Evolutionary conservation across 2,797 vertebrate species (phyloP), one percentile per base, ranked within the genome.

Genomic region (Champsocephalus gunnari): DNA sequence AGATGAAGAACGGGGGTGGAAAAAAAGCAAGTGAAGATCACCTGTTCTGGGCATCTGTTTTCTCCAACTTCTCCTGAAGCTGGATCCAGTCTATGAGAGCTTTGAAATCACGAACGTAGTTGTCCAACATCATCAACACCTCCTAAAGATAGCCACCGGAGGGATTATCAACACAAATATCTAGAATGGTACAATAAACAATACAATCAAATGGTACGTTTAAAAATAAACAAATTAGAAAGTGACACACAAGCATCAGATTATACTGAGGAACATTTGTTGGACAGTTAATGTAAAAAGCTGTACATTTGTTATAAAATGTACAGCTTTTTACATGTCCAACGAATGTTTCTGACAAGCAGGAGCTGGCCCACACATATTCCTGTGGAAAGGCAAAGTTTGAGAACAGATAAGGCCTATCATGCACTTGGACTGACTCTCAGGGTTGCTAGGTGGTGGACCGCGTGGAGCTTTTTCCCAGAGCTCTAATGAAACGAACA

Each of bases 81-180:
- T 99, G 98, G 87, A 99, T 98, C 98, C 98, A 99, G 89, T 99
- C 98, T 74, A 99, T 99, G 82, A 99, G 91, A 12, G 98, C 97
- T 94, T 99, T 99, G 92, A 99, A 99, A 90, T 99, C 98, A 65
- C 98, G 95, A 12, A 99, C 98, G 5, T 99, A 99, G 92, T 99
- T 99, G 93, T 98, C 97, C 88, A 99, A 89, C 97, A 99, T 99
- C 98, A 99, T 99, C 83, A 99, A 84, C 73, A 99, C 98, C 89
- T 99, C 98, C 98, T 99, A 49, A 44, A 80, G 16, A 75, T 5
- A 74, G 55, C 8, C 55, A 67, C 3, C 49, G 6, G 9, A 69
- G 10, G 7, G 4, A 45, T 51, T 21, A 21, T 0, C 38, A 70
- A 65, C 9, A 72, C 12, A 79, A 57, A 48, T 12, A 60, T 32